Evolutionary conservation across 2,113 vertebrate genomes (phyloP).

Genomic region (Ranitomeya imitator): DNA sequence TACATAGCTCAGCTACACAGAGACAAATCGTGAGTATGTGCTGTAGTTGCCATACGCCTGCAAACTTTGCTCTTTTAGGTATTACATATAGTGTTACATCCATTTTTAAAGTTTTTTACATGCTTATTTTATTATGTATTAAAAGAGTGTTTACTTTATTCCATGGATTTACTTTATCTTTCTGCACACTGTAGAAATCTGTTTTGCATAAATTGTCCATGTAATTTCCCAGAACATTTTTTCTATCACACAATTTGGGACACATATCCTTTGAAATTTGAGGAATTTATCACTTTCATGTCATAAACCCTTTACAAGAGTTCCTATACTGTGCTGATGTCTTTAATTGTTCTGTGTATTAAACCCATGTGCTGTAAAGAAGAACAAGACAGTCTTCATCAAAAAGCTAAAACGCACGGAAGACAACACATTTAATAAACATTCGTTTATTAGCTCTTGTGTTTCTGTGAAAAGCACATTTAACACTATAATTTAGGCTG

Average conservation of each 20-base stretch:
- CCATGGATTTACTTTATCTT: not conserved
- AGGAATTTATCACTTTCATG: conserved; percentile 15
- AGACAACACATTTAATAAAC: conserved; percentile 30
- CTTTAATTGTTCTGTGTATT: conserved; percentile 18
- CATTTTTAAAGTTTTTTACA: no score
- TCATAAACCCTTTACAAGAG: conserved; percentile 25
- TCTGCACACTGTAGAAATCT: not conserved
- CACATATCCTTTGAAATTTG: not conserved
- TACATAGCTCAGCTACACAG: no score
- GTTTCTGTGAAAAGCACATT: not conserved
- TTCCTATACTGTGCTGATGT: conserved; percentile 28
- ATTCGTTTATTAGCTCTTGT: not conserved
- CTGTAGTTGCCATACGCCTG: no score
- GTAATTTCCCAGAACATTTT: not conserved
- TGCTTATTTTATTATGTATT: no score
- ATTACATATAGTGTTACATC: no score
- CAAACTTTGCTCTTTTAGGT: no score
- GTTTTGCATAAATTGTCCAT: not conserved
- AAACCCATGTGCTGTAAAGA: conserved; percentile 18
- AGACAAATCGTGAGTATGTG: no score
- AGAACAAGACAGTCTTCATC: not conserved
- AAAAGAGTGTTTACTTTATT: not conserved
- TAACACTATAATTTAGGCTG: not conserved
- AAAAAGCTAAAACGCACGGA: not conserved
- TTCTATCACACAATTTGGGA: not conserved